Evolutionary conservation across 1,140 invertebrate genomes (phyloP).

Genomic region (Sipha flava): DNA sequence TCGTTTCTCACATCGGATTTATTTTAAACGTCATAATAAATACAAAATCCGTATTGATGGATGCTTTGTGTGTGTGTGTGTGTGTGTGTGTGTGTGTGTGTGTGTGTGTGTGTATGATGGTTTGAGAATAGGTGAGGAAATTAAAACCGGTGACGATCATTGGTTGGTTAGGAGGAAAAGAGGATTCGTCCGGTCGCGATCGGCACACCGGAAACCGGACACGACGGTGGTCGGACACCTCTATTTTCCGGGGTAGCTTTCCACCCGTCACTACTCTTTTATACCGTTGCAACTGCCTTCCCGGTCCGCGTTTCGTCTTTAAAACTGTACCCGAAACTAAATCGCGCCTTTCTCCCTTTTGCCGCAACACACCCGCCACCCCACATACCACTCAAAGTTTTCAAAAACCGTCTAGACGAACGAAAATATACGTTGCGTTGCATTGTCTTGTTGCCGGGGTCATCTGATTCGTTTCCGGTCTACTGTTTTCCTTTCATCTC

Average conservation of each 20-base stretch:
- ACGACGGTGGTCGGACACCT: not conserved
- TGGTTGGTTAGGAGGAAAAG: too few species aligned
- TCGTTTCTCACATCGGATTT: too few species aligned
- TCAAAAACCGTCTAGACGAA: constrained; percentile 28
- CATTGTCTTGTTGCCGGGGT: not conserved
- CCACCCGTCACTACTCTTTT: not conserved
- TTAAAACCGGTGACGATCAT: not conserved
- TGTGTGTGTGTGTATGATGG: too few species aligned
- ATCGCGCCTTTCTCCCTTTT: not conserved
- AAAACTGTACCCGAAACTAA: constrained; percentile 29
- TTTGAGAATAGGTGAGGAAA: too few species aligned
- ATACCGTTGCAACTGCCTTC: too few species aligned
- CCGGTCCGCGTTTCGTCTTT: not conserved
- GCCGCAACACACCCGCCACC: not conserved
- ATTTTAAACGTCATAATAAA: not conserved
- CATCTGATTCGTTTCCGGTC: not conserved
- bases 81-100: too few species aligned
- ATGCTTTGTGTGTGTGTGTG: too few species aligned
- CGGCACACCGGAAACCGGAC: constrained; percentile 23
- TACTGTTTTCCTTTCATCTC: not conserved
- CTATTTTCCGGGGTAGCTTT: constrained; percentile 17
- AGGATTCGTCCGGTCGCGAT: not conserved
- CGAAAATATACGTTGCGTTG: not conserved
- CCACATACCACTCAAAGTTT: constrained; percentile 2
- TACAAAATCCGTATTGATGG: too few species aligned